These are phyloP conservation scores for Lycia hirtaria DNA, from an alignment of 2,888 invertebrate species.

Conservation along the genomic window DNA sequence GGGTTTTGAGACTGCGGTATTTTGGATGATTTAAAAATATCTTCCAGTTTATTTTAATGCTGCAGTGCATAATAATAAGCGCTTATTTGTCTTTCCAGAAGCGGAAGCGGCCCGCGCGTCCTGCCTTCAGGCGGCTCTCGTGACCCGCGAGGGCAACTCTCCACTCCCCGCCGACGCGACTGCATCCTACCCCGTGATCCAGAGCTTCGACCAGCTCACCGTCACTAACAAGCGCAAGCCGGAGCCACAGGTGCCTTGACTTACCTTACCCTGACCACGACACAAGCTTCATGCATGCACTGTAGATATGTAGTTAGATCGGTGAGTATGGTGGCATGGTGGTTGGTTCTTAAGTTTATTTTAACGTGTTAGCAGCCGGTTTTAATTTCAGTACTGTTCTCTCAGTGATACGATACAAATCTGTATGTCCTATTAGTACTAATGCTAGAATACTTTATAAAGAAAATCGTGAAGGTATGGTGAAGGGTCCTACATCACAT, in stretches of 20 bases:
- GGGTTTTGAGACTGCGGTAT: no score
- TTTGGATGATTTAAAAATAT: no score
- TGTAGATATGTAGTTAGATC: constrained; percentile 40
- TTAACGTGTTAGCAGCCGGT: no score
- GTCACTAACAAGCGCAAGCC: constrained; percentile 77
- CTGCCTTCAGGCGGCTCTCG: constrained; percentile 88
- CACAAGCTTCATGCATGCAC: constrained; percentile 61
- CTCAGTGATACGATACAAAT: no score
- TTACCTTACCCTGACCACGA: constrained; percentile 31
- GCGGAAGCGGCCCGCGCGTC: constrained; percentile 92
- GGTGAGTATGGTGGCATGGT: constrained; percentile 35
- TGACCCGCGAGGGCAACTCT: constrained; percentile 92
- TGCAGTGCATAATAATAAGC: no score
- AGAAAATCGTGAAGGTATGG: no score
- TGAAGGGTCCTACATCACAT: no score
- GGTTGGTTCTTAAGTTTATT: no score
- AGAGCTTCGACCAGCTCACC: constrained; percentile 86
- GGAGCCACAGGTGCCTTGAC: constrained; percentile 70
- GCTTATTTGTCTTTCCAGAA: constrained; percentile 82
- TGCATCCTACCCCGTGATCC: constrained; percentile 82
- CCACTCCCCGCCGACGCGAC: constrained; percentile 86
- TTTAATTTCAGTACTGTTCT: no score
- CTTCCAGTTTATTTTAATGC: no score
- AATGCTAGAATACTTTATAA: no score
- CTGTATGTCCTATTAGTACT: no score